A percentile compares a stretch with the other conserved stretches of the same genome.
Conservation (phyloP, 2,113 vertebrate species). For the Tychaedon coryphoeus region DNA sequence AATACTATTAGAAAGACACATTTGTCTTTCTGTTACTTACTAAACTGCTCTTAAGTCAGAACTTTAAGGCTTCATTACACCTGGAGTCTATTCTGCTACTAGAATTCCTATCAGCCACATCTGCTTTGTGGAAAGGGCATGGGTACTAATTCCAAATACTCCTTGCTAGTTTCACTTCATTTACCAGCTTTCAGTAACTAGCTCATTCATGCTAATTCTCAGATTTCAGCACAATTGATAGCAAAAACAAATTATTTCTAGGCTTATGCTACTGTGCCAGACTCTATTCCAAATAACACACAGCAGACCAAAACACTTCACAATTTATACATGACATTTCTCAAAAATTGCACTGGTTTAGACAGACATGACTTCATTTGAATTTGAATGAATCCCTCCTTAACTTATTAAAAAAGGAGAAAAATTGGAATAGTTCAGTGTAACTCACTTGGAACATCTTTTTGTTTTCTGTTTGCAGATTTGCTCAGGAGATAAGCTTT, state of each 20-base stretch:
- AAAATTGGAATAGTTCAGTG: not conserved
- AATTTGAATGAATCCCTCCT: not conserved
- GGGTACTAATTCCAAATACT: not conserved
- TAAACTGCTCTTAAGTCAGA: not conserved
- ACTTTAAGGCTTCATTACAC: not conserved
- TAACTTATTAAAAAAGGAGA: not conserved
- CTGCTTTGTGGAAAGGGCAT: not conserved
- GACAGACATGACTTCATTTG: not conserved
- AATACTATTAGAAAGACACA: not conserved
- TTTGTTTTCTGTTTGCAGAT: slow-evolving; percentile 57
- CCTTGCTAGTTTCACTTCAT: not conserved
- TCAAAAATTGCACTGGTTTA: not conserved
- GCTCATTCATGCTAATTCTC: not conserved
- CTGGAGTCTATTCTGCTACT: not conserved
- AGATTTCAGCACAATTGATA: not conserved
- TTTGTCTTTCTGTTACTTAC: not conserved
- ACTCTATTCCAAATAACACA: not conserved
- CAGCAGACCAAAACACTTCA: not conserved
- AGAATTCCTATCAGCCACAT: not conserved
- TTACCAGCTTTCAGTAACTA: not conserved
- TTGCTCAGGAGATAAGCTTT: slow-evolving; percentile 51
- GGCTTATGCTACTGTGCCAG: not conserved
- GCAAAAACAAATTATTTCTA: not conserved
- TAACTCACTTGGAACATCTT: slow-evolving; percentile 66
- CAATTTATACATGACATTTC: not conserved